Base-by-base conservation (phyloP, 2,888 invertebrate species). In the Erebia palarica region DNA sequence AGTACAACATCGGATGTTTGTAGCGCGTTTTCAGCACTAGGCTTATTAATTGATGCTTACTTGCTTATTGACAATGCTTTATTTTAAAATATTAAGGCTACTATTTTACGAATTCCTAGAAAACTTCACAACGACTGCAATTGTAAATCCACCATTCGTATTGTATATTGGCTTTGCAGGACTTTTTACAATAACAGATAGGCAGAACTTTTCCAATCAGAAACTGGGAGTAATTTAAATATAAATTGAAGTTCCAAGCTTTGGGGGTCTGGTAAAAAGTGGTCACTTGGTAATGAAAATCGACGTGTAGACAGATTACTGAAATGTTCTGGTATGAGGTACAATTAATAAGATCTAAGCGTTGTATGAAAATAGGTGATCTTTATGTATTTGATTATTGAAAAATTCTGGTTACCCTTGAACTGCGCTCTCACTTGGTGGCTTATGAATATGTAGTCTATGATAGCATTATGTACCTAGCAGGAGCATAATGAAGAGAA, bases 211-310 rank as follows among this genome's bases (percentile, higher is more conserved):
- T 82, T 82, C 80, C 82, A 81, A 82, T 82, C 79, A 78, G 79
- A 77, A 80, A 77, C 79, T 79, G 79, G 77, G 77, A 76, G 75
- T 77, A 79, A 83, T 83, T 85, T 84, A 82, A 86, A 86, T 83
- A 82, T 82, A 85, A 86, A 86, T 85, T 78, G 81, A 80, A 80
- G 77, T 81, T 81, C 76, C 77, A 77, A 80, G 80, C 75, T 79
- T 78, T 77, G 75, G 76, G 79, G 77, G 78, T 75, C 79, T 73
- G 75, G 84, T 84, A 85, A 85, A 89, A 86, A 84, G 85, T 83
- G 85, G 84, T 82, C 83, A 84, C 81, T 81, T 77, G 68, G 78
- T 86, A 89, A 89, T 88, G 88, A 87, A 87, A 88, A 90, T 88
- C 80, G 89, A 89, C 90, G 81, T 84, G 82, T 84, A 85, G 81